Percentiles rank a stretch among this genome's conserved stretches.
phyloP scores from a whole-genome alignment of 2,113 vertebrate species.

The Heteronetta atricapilla region DNA sequence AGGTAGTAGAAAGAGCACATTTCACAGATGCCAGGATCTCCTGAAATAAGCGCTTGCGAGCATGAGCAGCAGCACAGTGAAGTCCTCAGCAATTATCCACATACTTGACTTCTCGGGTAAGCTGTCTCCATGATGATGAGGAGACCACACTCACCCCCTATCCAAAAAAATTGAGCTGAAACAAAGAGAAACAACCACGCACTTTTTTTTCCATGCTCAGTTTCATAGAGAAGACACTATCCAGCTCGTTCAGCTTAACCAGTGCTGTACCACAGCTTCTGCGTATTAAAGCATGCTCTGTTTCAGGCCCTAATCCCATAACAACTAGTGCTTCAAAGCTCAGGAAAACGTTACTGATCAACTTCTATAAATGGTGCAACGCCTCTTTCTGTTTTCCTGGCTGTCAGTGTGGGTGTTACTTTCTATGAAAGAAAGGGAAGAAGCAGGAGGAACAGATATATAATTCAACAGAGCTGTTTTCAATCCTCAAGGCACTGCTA shows the following conservation, averaged over 20 bases:
- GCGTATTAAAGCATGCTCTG: not conserved
- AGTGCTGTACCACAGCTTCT: not conserved
- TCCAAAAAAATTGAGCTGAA: not conserved
- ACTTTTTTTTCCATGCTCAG: not conserved
- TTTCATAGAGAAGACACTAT: not conserved
- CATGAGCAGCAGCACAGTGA: not conserved
- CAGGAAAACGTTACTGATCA: constrained; percentile 20
- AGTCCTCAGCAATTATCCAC: not conserved
- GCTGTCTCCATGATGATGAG: not conserved
- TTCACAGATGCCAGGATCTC: not conserved
- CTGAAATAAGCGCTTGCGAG: not conserved
- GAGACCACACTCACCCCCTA: not conserved
- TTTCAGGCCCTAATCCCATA: not conserved
- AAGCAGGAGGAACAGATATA: not conserved
- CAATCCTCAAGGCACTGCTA: constrained; percentile 3
- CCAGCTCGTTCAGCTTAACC: not conserved
- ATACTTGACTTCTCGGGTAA: not conserved
- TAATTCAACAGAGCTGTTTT: constrained; percentile 6
- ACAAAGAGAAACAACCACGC: not conserved
- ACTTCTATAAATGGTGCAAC: constrained; percentile 48
- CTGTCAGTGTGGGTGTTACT: constrained; percentile 34
- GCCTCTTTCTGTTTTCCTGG: constrained; percentile 40
- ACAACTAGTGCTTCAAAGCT: not conserved
- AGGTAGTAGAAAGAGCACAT: not conserved
- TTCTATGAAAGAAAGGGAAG: constrained; percentile 31